A percentile compares a stretch with the other conserved stretches of the same genome.
Conservation (phyloP, 2,797 vertebrate species). For the Betta splendens region DNA sequence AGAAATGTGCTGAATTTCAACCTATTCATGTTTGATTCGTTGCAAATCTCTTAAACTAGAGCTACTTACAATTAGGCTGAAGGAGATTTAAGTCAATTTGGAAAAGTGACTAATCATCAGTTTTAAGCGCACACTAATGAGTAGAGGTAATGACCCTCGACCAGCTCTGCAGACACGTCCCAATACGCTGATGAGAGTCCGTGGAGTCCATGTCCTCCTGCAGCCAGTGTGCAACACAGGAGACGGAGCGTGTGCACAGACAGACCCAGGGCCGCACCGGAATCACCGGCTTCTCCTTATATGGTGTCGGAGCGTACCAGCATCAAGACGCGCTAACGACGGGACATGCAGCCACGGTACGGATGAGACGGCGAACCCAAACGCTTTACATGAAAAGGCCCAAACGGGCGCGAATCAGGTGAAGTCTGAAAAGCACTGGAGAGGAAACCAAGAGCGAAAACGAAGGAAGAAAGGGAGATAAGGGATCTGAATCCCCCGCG, state of each 20-base stretch:
- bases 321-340: constrained; percentile 22
- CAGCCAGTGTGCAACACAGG: constrained; percentile 19
- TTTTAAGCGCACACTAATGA: constrained; percentile 31
- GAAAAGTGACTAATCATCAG: constrained; percentile 21
- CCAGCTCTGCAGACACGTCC: constrained; percentile 6
- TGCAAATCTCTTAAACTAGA: no score
- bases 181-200: background rate
- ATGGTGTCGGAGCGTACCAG: constrained; percentile 40
- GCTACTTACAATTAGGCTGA: background rate
- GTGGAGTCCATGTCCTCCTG: constrained; percentile 12
- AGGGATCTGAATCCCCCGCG: constrained; percentile 7
- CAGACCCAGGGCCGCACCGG: constrained; percentile 7
- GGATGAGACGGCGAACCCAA: background rate
- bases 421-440: background rate
- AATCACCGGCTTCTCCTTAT: constrained; percentile 57
- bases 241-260: constrained; percentile 45
- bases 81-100: constrained; percentile 6
- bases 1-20: no score
- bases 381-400: background rate
- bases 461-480: constrained; percentile 2
- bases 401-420: background rate
- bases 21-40: no score
- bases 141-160: constrained; percentile 27
- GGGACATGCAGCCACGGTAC: background rate
- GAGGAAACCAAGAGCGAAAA: background rate